A percentile compares a stretch with the other conserved stretches of the same genome.
These are phyloP conservation scores for Meandrina meandrites DNA, from an alignment of 92 coral and sea anemone genomes.

Conservation along the genomic window DNA sequence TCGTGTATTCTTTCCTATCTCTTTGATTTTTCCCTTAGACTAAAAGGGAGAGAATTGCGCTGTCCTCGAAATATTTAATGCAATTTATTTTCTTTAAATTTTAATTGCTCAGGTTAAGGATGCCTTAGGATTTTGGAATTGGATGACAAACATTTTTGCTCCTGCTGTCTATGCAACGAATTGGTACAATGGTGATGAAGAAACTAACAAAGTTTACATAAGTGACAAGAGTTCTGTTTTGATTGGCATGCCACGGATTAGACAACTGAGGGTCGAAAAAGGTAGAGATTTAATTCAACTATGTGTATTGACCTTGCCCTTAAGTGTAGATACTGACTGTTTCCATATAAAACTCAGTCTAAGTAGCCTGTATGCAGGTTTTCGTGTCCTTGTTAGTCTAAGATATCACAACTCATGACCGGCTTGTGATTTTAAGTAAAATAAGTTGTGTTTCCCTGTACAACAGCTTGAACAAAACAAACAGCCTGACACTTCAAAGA, in stretches of 20 bases:
- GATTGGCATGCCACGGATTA: conserved; percentile 61
- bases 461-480: no score
- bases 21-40: no score
- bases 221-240: conserved; percentile 51
- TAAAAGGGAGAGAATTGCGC: no score
- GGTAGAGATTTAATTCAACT: conserved; percentile 5
- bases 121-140: conserved; percentile 23
- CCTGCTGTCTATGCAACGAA: conserved; percentile 24
- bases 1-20: no score
- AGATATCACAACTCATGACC: no score
- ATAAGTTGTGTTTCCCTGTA: no score
- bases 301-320: neutral
- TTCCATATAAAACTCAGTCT: neutral
- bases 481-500: no score
- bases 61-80: no score
- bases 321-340: neutral
- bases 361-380: neutral
- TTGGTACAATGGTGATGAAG: conserved; percentile 54
- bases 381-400: no score
- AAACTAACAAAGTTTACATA: conserved; percentile 43
- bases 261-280: conserved; percentile 47
- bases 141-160: conserved; percentile 37
- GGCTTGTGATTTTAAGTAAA: neutral
- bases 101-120: conserved; percentile 23
- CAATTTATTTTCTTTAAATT: neutral